Conservation (phyloP, 2,797 vertebrate species). For the Xyrichtys novacula region DNA sequence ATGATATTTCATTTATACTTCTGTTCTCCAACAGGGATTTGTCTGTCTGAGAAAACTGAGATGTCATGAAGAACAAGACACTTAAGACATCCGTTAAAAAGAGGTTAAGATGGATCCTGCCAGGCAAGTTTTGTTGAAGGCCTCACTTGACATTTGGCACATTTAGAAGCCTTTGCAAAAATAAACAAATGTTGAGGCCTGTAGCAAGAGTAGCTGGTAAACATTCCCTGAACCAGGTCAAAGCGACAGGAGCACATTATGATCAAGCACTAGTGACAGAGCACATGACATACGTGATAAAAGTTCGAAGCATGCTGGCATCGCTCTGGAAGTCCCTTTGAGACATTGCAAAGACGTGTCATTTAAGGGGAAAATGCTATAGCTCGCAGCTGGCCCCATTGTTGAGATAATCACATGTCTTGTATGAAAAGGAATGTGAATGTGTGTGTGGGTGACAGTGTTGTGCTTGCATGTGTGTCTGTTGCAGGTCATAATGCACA, state of each 20-base stretch:
- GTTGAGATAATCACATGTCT: constrained; percentile 6
- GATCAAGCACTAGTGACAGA: constrained; percentile 18
- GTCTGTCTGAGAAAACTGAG: not conserved
- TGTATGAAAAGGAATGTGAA: not conserved
- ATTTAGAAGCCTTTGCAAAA: constrained; percentile 10
- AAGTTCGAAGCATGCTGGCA: constrained; percentile 3
- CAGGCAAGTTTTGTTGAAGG: not conserved
- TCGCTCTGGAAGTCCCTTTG: not conserved
- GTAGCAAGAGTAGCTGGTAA: not conserved
- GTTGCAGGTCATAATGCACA: no score
- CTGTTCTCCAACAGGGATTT: no score
- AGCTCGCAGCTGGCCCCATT: constrained; percentile 4
- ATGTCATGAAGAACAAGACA: not conserved
- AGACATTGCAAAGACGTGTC: constrained; percentile 7
- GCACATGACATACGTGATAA: constrained; percentile 22
- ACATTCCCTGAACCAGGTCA: constrained; percentile 5
- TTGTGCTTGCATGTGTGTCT: not conserved
- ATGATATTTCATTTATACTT: no score
- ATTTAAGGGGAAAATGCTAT: not conserved
- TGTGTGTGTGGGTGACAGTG: not conserved
- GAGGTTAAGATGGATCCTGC: not conserved
- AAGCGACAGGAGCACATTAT: constrained; percentile 5
- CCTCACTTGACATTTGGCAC: not conserved
- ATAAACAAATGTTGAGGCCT: constrained; percentile 11
- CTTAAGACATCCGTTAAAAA: not conserved